phyloP scores from a whole-genome alignment of 2,888 invertebrate species.

The Trachelus troglodyta region DNA sequence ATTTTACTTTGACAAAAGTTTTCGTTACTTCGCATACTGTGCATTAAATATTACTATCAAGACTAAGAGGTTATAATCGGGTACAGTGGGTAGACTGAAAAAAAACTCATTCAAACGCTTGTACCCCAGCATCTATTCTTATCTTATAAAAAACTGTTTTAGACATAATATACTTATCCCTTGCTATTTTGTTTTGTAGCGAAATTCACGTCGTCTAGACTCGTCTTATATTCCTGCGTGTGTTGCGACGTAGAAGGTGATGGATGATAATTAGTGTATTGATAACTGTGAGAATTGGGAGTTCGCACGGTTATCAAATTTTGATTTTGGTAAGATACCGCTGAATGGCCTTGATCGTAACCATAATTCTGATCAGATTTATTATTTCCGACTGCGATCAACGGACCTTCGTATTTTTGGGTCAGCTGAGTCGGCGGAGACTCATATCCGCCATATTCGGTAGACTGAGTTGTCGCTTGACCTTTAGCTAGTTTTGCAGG shows the following conservation, averaged over 20 bases:
- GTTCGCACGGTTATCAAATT: slow-evolving; percentile 45
- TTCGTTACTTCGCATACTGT: not conserved
- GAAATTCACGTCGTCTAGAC: slow-evolving; percentile 45
- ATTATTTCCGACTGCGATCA: slow-evolving; percentile 25
- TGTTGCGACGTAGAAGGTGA: slow-evolving; percentile 33
- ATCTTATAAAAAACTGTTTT: not conserved
- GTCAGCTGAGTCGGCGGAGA: slow-evolving; percentile 18
- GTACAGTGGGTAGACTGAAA: not conserved
- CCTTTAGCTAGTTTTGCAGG: slow-evolving; percentile 36
- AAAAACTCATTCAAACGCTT: not conserved
- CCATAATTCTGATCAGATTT: slow-evolving; percentile 37
- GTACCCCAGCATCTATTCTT: not conserved
- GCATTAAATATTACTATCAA: not conserved
- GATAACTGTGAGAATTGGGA: slow-evolving; percentile 44
- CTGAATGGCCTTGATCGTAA: slow-evolving; percentile 34
- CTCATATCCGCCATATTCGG: slow-evolving; percentile 51
- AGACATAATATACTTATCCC: slow-evolving; percentile 23
- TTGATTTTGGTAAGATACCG: slow-evolving; percentile 39
- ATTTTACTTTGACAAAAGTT: not conserved
- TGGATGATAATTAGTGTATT: slow-evolving; percentile 48
- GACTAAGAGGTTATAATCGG: not conserved
- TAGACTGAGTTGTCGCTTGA: slow-evolving; percentile 29
- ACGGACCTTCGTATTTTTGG: slow-evolving; percentile 33
- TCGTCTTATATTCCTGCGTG: slow-evolving; percentile 37
- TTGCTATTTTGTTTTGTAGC: slow-evolving; percentile 45